Percentiles rank a stretch among this genome's conserved stretches.
These are phyloP conservation scores for Cecidostiba fungosa DNA, from an alignment of 2,888 invertebrate genomes.

Conservation along the genomic window DNA sequence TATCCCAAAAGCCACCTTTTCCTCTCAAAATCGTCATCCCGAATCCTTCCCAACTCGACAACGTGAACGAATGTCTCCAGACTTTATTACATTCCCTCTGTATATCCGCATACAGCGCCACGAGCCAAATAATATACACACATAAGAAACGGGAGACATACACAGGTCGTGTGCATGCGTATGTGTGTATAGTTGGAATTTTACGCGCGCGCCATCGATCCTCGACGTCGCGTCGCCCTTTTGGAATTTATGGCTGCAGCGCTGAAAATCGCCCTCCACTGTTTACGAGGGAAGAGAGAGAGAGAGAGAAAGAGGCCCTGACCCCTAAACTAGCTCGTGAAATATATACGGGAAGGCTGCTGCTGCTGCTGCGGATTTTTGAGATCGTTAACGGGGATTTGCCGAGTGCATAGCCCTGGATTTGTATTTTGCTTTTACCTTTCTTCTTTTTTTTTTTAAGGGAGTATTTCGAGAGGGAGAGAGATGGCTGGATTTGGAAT, in stretches of 20 bases:
- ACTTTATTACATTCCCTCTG: neutral
- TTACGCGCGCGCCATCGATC: conserved; percentile 23
- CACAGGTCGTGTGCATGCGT: neutral
- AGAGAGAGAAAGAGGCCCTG: neutral
- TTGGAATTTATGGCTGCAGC: conserved; percentile 1
- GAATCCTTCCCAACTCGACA: conserved; percentile 3
- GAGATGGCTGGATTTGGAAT: neutral
- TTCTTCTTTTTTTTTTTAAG: neutral
- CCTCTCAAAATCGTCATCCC: neutral
- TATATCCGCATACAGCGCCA: neutral
- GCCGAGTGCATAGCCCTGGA: neutral
- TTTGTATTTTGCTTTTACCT: neutral
- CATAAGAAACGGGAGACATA: neutral
- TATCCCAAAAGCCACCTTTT: neutral
- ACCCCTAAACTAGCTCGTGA: neutral
- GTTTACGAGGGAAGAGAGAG: neutral
- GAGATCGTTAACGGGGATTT: conserved; percentile 1
- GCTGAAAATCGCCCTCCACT: neutral
- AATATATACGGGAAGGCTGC: conserved; percentile 1
- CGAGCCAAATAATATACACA: neutral
- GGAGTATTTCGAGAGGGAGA: too few relatives aligned
- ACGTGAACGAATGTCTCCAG: neutral
- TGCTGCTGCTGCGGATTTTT: neutral
- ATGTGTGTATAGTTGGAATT: neutral
- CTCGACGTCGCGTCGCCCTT: neutral